Evolutionary conservation across 2,797 vertebrate genomes (phyloP), one percentile per base, ranked within the genome.

Genomic region (Nothura maculosa): DNA sequence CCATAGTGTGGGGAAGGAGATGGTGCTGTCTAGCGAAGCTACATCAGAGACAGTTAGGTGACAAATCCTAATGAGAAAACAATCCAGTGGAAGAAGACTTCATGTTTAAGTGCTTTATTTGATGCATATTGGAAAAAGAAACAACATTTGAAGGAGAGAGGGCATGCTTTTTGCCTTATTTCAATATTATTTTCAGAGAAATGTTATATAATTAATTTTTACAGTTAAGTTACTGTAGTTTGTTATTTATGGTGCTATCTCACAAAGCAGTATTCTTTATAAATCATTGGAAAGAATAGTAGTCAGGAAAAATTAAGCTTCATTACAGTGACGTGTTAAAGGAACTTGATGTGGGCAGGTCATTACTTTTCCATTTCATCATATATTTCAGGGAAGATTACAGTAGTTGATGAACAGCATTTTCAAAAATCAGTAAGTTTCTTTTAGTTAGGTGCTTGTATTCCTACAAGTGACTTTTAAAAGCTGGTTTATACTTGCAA

Each of bases 191-290:
- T 74, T 45, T 83, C 30, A 74, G 68, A 57, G 61, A 83, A 93
- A 40, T 0, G 0, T 92, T 83, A 66, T 30, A 63, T 95, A 30
- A 83, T 89, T 61, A 89, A 86, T 85, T 89, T 93, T 91, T 93
- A 64, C 55, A 86, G 20, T 83, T 82, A 43, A 57, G 74, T 58
- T 27, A 17, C 61, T 76, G 1, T n/a, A 86, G 52, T 55, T 92
- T 81, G 22, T 91, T 86, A 63, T 87, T 92, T 89, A 74, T 81
- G 77, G 27, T 86, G 34, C 54, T 92, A 50, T 81, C 73, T 90
- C 63, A 92, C 45, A 58, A 57, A 36, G 52, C 45, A 50, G 38
- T 82, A 64, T 89, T 94, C 90, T 55, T 55, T 89, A 62, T 47
- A 38, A 79, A 47, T 79, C 66, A 32, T 47, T 85, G 68, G 73